Percentiles rank a stretch among this genome's conserved stretches.
Evolutionary conservation across 2,888 invertebrate species (phyloP).

Genomic region (Scaptomyza caliginosa): DNA sequence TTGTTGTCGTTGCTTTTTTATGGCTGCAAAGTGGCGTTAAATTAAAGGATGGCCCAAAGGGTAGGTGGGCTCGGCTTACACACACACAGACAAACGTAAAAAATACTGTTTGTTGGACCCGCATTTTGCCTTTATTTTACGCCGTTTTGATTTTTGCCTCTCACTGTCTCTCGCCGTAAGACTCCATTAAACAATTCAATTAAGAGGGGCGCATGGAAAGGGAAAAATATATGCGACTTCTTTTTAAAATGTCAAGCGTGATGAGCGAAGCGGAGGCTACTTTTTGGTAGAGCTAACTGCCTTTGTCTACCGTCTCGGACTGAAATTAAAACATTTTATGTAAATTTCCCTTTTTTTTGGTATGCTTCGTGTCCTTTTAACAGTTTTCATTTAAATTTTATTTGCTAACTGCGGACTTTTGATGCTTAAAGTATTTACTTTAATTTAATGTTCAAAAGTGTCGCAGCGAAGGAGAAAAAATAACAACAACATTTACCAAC

Average conservation of each 20-base stretch:
- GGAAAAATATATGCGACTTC: constrained; percentile 38
- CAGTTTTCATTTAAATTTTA: constrained; percentile 28
- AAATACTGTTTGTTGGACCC: constrained; percentile 55
- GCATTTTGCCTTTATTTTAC: constrained; percentile 70
- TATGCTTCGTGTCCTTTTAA: not conserved
- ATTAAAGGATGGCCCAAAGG: constrained; percentile 51
- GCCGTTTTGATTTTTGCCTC: constrained; percentile 67
- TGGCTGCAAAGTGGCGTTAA: constrained; percentile 73
- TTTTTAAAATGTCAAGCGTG: constrained; percentile 71
- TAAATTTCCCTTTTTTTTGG: constrained; percentile 45
- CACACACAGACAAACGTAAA: too few relatives aligned
- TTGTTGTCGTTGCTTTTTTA: constrained; percentile 60
- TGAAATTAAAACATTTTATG: constrained; percentile 75
- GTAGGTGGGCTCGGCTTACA: too few relatives aligned
- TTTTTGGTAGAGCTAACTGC: not conserved
- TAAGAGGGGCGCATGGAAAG: constrained; percentile 40
- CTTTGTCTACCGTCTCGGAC: constrained; percentile 10
- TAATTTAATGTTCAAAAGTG: constrained; percentile 51
- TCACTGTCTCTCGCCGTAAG: constrained; percentile 50
- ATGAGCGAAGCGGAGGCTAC: not conserved
- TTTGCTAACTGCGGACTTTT: constrained; percentile 41
- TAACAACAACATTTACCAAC: constrained; percentile 45
- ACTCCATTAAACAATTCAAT: constrained; percentile 80
- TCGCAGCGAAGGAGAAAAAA: constrained; percentile 5
- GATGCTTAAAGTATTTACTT: constrained; percentile 75